phyloP scores from a whole-genome alignment of 2,888 invertebrate species.

The Cryptops parisi region DNA sequence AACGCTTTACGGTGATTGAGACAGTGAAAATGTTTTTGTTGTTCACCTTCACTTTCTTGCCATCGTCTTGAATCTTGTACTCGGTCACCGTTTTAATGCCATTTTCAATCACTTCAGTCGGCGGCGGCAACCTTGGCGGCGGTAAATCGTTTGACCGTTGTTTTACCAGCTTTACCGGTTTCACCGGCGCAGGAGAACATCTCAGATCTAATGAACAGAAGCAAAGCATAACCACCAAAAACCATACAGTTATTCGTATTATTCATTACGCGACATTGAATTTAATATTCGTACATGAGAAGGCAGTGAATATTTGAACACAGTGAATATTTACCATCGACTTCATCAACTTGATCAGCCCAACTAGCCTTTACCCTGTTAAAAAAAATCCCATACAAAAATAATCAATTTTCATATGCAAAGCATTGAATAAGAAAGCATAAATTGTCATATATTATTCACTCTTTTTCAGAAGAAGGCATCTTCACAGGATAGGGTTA shows the following conservation, averaged over 20 bases:
- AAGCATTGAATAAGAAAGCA: too few species aligned
- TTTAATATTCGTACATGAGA: too few species aligned
- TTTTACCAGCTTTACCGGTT: too few species aligned
- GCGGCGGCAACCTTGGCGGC: constrained; percentile 25
- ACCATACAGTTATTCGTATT: not conserved
- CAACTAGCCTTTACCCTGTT: constrained; percentile 9
- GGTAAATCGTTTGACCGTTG: constrained; percentile 5
- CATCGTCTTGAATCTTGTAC: constrained; percentile 78
- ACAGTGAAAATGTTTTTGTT: too few species aligned
- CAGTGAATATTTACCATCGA: not conserved
- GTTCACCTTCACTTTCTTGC: constrained; percentile 57
- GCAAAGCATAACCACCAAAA: not conserved
- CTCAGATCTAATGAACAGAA: too few species aligned
- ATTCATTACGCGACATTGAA: too few species aligned
- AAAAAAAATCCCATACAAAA: not conserved
- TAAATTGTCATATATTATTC: not conserved
- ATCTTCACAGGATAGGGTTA: too few species aligned
- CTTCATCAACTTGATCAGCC: constrained; percentile 11
- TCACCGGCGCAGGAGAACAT: too few species aligned
- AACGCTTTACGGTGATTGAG: too few species aligned
- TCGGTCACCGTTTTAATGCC: constrained; percentile 83
- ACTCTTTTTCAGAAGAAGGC: not conserved
- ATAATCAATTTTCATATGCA: not conserved
- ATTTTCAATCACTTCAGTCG: constrained; percentile 43
- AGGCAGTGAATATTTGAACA: too few species aligned